Evolutionary conservation across 1,140 invertebrate species (phyloP).

Genomic region (Lanistes nyassanus): DNA sequence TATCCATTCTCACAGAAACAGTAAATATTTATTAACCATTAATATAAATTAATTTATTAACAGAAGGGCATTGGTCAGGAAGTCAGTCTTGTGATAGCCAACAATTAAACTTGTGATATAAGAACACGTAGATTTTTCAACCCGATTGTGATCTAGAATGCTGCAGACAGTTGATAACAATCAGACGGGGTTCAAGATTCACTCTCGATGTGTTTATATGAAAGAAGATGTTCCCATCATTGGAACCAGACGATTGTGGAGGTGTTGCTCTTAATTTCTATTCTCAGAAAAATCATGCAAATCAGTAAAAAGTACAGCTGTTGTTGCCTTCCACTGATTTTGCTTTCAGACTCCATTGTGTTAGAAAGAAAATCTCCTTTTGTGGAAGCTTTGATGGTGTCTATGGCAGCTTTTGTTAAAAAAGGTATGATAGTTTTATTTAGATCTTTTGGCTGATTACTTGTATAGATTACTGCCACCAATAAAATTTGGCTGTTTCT

Average conservation of each 20-base stretch:
- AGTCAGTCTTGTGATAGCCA: no score
- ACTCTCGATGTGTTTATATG: no score
- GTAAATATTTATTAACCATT: no score
- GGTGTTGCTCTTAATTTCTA: neutral
- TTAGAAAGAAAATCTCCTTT: slow-evolving; percentile 16
- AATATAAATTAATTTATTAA: no score
- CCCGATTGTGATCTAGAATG: no score
- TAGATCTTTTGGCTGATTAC: neutral
- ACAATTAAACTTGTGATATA: no score
- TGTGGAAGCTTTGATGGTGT: slow-evolving; percentile 11
- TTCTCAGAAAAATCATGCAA: neutral
- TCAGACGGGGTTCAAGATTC: no score
- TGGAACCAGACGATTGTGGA: neutral
- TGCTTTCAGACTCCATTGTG: neutral
- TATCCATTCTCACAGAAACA: no score
- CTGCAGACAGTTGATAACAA: no score
- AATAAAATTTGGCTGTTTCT: no score
- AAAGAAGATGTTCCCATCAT: neutral
- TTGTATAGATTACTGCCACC: neutral
- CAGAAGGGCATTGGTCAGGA: no score
- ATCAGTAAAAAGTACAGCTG: neutral
- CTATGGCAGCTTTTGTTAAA: slow-evolving; percentile 24
- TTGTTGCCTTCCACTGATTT: neutral
- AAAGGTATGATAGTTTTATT: slow-evolving; percentile 2
- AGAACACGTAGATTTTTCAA: no score